A percentile compares a stretch with the other conserved stretches of the same genome.
phyloP scores from a whole-genome alignment of 1,140 invertebrate genomes.

The Procambarus virginalis region DNA sequence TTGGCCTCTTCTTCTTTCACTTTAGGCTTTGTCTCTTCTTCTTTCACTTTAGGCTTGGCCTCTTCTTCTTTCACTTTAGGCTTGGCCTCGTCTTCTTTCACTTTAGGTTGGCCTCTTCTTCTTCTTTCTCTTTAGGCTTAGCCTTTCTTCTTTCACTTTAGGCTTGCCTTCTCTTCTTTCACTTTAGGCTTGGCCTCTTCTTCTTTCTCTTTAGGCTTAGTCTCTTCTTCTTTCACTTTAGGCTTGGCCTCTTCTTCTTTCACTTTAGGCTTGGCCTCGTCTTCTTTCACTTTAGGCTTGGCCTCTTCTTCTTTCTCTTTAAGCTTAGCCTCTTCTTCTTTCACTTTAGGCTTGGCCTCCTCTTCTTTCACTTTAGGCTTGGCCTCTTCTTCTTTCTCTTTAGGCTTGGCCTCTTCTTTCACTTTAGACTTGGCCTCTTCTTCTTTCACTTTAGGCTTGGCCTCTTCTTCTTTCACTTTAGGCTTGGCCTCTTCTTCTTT shows the following conservation, averaged over 20 bases:
- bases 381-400: not conserved
- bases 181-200: not conserved
- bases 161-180: not conserved
- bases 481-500: conserved; percentile 10
- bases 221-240: not conserved
- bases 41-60: not conserved
- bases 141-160: not conserved
- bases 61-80: not conserved
- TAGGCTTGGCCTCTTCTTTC: not conserved
- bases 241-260: not conserved
- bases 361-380: not conserved
- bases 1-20: not conserved
- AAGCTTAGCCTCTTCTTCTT: conserved; percentile 12
- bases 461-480: conserved; percentile 13
- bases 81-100: not conserved
- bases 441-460: not conserved
- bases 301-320: not conserved
- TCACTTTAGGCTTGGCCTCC: not conserved
- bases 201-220: not conserved
- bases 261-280: not conserved
- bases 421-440: not conserved
- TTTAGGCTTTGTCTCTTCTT: not conserved
- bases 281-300: not conserved
- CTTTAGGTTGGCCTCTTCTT: not conserved
- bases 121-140: not conserved